Evolutionary conservation across 2,888 invertebrate genomes (phyloP), one percentile per base, ranked within the genome.

Genomic region (Nipponacmea schrenckii): DNA sequence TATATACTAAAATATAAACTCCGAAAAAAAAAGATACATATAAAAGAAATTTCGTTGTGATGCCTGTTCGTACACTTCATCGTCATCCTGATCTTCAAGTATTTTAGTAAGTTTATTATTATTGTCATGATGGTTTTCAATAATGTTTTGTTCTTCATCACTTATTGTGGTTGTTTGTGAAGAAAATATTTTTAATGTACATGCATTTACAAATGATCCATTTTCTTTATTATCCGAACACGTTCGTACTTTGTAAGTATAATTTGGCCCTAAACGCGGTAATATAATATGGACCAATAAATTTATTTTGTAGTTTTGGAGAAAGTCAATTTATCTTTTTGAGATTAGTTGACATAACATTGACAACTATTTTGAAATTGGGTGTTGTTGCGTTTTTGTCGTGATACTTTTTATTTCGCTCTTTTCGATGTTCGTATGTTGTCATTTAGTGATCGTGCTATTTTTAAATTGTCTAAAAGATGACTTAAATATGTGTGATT

Each of bases 401-500:
- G 20, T 50, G 20, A 50, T 50, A 20, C 12, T 20, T 10, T 0
- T 50, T 50, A 50, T 50, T 50, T 7, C 50, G 50, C 20, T 50
- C n/a, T 20, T 50, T 14, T 17, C n/a, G 50, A 50, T 0, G 8
- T 50, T 50, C 17, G 14, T 50, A 72, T 68, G 68, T 73, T 75
- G 62, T 73, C 39, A 20, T 50, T 64, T 50, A 74, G 65, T 20
- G 50, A 63, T 45, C 70, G 67, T 15, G 70, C 69, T 17, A 74
- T 24, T 50, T 76, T 66, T 14, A 74, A 50, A 17, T 50, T 50
- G 8, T 50, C 73, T 17, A 73, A 50, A 14, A 77, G 62, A 2
- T 69, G 10, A n/a, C 68, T 45, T 31, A 79, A 26, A 70, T 77
- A 69, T 46, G 45, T 31, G 67, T 74, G 70, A 8, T 75, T 75